phyloP scores from a whole-genome alignment of 2,888 invertebrate species.

The Dasypolia templi region DNA sequence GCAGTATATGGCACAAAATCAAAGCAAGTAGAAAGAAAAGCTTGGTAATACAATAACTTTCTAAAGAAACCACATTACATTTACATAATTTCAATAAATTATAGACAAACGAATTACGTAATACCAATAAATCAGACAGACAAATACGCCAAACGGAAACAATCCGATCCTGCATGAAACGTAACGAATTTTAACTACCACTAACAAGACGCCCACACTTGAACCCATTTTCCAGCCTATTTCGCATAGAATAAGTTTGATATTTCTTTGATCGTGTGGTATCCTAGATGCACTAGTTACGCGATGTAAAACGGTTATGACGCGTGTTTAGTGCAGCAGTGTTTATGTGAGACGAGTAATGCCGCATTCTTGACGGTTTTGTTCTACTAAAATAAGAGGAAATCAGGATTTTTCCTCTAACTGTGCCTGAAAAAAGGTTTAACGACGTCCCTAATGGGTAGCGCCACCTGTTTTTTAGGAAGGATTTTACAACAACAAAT shows the following conservation, averaged over 20 bases:
- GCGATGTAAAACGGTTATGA: conserved; percentile 56
- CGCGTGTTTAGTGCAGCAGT: conserved; percentile 54
- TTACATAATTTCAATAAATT: not conserved
- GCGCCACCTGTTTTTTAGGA: conserved; percentile 13
- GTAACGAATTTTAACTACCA: conserved; percentile 40
- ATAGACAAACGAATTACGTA: not conserved
- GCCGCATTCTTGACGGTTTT: conserved; percentile 51
- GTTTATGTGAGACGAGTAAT: conserved; percentile 57
- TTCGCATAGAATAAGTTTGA: not conserved
- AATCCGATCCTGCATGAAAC: conserved; percentile 50
- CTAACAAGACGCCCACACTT: conserved; percentile 12
- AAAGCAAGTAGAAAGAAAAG: not conserved
- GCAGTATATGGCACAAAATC: not conserved
- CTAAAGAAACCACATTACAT: conserved; percentile 4
- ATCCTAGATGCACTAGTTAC: conserved; percentile 48
- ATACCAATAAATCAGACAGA: not conserved
- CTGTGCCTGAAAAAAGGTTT: conserved; percentile 13
- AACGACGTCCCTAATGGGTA: conserved; percentile 28
- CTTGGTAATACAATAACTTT: not conserved
- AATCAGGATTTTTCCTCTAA: conserved; percentile 1
- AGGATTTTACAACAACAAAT: not conserved
- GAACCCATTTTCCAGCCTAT: not conserved
- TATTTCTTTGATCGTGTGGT: not conserved
- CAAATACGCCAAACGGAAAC: conserved; percentile 57
- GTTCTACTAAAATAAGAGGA: conserved; percentile 20